Conservation (phyloP, 53 echinoderm and acorn worm species). For the Zoroaster sp. region DNA sequence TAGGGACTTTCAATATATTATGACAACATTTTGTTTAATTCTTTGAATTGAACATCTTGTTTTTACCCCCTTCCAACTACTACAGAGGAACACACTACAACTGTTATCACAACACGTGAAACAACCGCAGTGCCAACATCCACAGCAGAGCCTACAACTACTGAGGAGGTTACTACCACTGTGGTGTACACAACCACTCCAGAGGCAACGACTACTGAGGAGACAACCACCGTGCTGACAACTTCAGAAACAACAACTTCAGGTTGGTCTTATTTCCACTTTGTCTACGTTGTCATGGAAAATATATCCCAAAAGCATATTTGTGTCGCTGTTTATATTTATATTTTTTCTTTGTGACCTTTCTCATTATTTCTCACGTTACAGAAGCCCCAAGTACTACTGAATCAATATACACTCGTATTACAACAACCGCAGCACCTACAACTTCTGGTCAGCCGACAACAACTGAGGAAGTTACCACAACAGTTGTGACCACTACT, state of each 20-base stretch:
- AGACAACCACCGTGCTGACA: background rate
- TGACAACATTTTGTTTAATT: too few relatives aligned
- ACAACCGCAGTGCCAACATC: background rate
- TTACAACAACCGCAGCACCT: background rate
- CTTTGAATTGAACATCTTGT: too few relatives aligned
- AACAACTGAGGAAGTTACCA: background rate
- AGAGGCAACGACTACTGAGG: constrained; percentile 10
- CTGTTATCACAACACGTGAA: background rate
- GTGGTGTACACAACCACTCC: background rate
- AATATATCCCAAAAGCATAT: too few relatives aligned
- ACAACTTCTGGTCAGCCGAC: background rate
- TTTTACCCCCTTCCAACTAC: background rate
- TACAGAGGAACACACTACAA: background rate
- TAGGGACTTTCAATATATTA: too few relatives aligned
- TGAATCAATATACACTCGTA: background rate
- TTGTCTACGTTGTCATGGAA: too few relatives aligned
- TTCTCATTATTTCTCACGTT: background rate
- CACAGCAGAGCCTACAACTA: background rate
- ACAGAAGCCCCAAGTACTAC: background rate
- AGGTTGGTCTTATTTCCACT: background rate
- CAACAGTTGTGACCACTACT: background rate
- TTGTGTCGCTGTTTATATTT: too few relatives aligned
- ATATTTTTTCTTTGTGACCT: too few relatives aligned
- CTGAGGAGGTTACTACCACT: background rate
- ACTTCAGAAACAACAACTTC: background rate